These are phyloP conservation scores for Ostrea edulis DNA, from an alignment of 1,140 invertebrate genomes.

Conservation along the genomic window DNA sequence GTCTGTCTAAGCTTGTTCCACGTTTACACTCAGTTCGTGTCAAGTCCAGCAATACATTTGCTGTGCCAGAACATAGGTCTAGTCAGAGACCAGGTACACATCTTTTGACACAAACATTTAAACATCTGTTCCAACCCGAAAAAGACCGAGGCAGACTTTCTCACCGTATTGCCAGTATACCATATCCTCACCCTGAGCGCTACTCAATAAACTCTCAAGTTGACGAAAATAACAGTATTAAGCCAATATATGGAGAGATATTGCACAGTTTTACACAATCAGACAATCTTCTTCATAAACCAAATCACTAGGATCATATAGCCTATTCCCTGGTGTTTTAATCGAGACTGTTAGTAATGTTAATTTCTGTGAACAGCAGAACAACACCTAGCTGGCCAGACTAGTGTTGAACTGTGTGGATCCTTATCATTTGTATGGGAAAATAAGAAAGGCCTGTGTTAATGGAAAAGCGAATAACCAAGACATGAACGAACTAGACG, in stretches of 20 bases:
- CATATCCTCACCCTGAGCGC: background rate
- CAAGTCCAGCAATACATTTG: background rate
- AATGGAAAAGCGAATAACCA: no score
- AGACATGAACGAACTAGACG: no score
- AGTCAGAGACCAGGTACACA: constrained; percentile 37
- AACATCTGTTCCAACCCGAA: constrained; percentile 20
- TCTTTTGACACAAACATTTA: background rate
- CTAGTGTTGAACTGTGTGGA: no score
- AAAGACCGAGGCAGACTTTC: background rate
- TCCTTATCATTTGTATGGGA: no score
- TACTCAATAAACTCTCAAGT: background rate
- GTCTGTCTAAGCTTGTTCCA: constrained; percentile 1
- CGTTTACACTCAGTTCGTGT: background rate
- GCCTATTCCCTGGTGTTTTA: background rate
- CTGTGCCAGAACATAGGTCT: no score
- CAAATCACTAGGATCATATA: background rate
- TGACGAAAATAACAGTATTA: background rate
- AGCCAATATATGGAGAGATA: background rate
- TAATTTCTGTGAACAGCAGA: constrained; percentile 74
- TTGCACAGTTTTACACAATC: background rate
- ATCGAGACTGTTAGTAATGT: constrained; percentile 55
- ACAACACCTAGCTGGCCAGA: no score
- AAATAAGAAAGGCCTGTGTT: no score
- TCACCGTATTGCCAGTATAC: background rate
- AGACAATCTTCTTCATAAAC: constrained; percentile 1